These are phyloP conservation scores for Dastarcus helophoroides DNA, from an alignment of 2,888 invertebrate genomes.

Conservation along the genomic window DNA sequence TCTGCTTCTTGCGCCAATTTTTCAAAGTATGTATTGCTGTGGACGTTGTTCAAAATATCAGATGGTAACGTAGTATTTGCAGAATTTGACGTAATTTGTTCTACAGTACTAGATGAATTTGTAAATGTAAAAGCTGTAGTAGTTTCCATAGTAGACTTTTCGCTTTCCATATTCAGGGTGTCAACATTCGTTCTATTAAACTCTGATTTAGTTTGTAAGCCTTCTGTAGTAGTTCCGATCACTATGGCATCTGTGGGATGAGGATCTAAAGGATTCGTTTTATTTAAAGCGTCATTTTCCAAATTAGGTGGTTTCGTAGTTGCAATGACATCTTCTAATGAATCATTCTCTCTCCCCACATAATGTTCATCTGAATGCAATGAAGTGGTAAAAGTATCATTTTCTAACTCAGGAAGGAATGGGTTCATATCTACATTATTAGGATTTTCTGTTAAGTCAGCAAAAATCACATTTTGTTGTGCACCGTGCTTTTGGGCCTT, in stretches of 20 bases:
- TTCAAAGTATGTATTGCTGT: slow-evolving; percentile 28
- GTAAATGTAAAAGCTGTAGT: no score
- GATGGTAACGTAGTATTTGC: slow-evolving; percentile 19
- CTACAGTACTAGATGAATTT: no score
- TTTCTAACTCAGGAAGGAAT: slow-evolving; percentile 54
- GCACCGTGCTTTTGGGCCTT: slow-evolving; percentile 14
- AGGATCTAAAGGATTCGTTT: slow-evolving; percentile 40
- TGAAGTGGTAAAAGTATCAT: slow-evolving; percentile 47
- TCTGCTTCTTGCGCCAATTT: slow-evolving; percentile 7
- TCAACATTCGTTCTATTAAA: no score
- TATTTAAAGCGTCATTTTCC: slow-evolving; percentile 41
- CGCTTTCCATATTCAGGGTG: no score
- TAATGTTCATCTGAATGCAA: slow-evolving; percentile 41
- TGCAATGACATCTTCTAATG: slow-evolving; percentile 22
- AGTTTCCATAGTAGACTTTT: no score
- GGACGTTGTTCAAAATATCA: slow-evolving; percentile 30
- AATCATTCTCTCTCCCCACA: slow-evolving; percentile 13
- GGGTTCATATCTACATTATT: slow-evolving; percentile 46
- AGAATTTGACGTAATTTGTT: slow-evolving; percentile 2
- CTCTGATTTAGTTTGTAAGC: no score
- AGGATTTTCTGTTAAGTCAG: slow-evolving; percentile 12
- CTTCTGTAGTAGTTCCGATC: slow-evolving; percentile 20
- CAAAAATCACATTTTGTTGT: slow-evolving; percentile 15
- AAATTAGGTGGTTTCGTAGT: slow-evolving; percentile 36
- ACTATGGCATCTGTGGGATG: slow-evolving; percentile 22